phyloP scores from a whole-genome alignment of 2,797 vertebrate species.

The Mareca strepera region DNA sequence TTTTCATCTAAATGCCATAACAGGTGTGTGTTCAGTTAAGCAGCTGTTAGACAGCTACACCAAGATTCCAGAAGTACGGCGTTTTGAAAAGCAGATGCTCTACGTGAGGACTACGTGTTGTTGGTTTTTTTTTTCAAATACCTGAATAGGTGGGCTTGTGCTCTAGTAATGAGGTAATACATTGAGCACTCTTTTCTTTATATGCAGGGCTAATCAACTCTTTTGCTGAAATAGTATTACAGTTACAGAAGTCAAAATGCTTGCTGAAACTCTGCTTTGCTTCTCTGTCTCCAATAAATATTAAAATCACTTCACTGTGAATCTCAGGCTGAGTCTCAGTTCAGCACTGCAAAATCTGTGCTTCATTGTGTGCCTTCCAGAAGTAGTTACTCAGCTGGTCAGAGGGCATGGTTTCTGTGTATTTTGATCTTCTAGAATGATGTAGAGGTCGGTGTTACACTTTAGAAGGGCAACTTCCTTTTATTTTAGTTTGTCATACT shows the following conservation, averaged over 20 bases:
- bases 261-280: background rate
- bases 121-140: background rate
- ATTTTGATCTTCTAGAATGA: background rate
- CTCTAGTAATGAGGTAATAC: background rate
- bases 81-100: background rate
- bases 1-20: background rate
- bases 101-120: background rate
- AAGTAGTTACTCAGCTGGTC: background rate
- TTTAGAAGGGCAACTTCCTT: background rate
- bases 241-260: background rate
- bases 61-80: background rate
- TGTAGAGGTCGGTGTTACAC: background rate
- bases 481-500: background rate
- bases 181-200: background rate
- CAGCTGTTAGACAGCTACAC: background rate
- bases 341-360: background rate
- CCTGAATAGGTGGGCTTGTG: background rate
- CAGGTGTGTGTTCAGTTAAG: constrained; percentile 4
- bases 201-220: background rate
- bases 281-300: background rate
- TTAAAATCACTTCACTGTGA: background rate
- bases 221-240: background rate
- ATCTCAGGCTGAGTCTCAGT: background rate
- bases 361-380: background rate
- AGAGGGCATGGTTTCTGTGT: background rate